Percentiles rank a stretch among this genome's conserved stretches.
phyloP scores from a whole-genome alignment of 2,888 invertebrate species.

The Hydrotaea cyrtoneurina region DNA sequence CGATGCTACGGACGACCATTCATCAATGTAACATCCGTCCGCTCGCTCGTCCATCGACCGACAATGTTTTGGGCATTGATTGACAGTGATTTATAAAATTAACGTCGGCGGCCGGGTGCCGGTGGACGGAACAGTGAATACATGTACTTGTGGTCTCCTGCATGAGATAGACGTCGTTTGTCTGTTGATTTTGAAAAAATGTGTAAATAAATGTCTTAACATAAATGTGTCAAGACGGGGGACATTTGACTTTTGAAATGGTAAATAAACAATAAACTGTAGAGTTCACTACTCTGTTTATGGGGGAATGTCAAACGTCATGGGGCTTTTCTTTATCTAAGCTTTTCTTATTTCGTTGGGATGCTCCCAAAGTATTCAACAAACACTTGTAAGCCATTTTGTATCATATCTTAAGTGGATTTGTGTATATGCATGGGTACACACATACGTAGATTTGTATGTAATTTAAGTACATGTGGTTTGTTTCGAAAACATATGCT shows the following conservation, averaged over 20 bases:
- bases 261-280: not conserved
- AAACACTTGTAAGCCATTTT: not conserved
- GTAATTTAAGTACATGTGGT: no score
- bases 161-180: not conserved
- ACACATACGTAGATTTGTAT: not conserved
- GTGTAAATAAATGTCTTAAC: slow-evolving; percentile 6
- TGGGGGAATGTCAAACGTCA: not conserved
- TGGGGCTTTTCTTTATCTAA: not conserved
- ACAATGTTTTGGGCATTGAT: slow-evolving; percentile 8
- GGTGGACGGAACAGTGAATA: no score
- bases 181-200: slow-evolving; percentile 24
- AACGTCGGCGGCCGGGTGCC: not conserved
- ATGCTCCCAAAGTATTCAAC: not conserved
- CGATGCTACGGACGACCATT: not conserved
- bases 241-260: slow-evolving; percentile 24
- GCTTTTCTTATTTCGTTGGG: not conserved
- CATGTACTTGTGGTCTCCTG: not conserved
- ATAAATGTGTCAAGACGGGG: slow-evolving; percentile 2
- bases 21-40: not conserved
- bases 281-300: no score
- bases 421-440: no score
- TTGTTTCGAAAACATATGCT: not conserved
- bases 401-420: not conserved
- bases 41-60: not conserved
- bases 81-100: slow-evolving; percentile 35